A percentile compares a stretch with the other conserved stretches of the same genome.
phyloP scores from a whole-genome alignment of 2,797 vertebrate genomes.

The Cynodonichthys magdalenae region DNA sequence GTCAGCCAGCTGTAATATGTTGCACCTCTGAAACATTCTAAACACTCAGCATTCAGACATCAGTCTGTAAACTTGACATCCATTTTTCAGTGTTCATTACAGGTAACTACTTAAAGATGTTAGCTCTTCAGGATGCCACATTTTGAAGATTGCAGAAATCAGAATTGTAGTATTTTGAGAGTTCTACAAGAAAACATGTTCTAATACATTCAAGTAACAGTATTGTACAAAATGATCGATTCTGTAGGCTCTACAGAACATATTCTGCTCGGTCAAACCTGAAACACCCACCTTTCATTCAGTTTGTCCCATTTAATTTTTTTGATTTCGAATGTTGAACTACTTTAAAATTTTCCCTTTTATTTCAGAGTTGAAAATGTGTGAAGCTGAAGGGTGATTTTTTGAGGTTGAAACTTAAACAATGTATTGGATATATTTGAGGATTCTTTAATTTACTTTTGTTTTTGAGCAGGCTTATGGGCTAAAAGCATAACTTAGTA shows the following conservation, averaged over 20 bases:
- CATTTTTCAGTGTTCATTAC: constrained; percentile 33
- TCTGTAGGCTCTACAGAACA: constrained; percentile 27
- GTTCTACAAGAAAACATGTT: constrained; percentile 18
- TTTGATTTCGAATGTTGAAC: constrained; percentile 37
- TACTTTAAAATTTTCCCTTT: constrained; percentile 35
- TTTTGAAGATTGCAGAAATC: constrained; percentile 13
- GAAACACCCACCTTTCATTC: constrained; percentile 42
- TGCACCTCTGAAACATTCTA: constrained; percentile 54
- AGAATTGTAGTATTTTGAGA: constrained; percentile 22
- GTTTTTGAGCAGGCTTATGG: constrained; percentile 59
- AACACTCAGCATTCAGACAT: constrained; percentile 33
- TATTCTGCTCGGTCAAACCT: constrained; percentile 30
- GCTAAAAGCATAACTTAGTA: constrained; percentile 56
- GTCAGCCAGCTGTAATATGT: constrained; percentile 79
- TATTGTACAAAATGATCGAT: constrained; percentile 50
- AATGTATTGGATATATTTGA: constrained; percentile 32
- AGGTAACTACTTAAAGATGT: constrained; percentile 1
- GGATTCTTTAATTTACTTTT: constrained; percentile 57
- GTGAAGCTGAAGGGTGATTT: constrained; percentile 38
- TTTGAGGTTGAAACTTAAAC: constrained; percentile 40
- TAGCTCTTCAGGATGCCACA: constrained; percentile 2
- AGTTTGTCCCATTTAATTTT: constrained; percentile 21
- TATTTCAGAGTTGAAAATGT: constrained; percentile 58
- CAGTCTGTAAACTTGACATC: constrained; percentile 1
- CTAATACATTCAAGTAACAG: constrained; percentile 39